Percentiles rank a stretch among this genome's conserved stretches.
Conservation (phyloP, 2,113 vertebrate genomes). For the Ariopsis seemanni region DNA sequence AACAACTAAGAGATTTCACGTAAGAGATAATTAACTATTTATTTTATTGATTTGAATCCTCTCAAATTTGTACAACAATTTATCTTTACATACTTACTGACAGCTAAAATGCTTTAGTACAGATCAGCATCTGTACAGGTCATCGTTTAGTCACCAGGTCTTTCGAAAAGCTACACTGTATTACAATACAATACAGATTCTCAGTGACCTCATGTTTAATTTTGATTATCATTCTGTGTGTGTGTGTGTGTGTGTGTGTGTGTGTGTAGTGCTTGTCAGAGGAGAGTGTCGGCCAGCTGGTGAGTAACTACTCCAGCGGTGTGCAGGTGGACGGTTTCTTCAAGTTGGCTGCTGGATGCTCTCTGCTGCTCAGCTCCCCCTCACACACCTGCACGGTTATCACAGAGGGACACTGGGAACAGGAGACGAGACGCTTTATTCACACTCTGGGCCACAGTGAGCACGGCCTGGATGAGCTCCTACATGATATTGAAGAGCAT, state of each 20-base stretch:
- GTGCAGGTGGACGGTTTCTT: slow-evolving; percentile 61
- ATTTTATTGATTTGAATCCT: background rate
- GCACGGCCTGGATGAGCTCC: slow-evolving; percentile 40
- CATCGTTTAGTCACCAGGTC: background rate
- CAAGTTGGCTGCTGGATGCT: slow-evolving; percentile 54
- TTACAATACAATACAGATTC: background rate
- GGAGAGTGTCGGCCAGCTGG: slow-evolving; percentile 63
- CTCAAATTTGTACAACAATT: background rate
- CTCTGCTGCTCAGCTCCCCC: slow-evolving; percentile 67
- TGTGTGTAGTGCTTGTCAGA: slow-evolving; percentile 39
- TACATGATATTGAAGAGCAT: slow-evolving; percentile 58
- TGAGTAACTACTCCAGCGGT: slow-evolving; percentile 45
- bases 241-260: slow-evolving; percentile 37
- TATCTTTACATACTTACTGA: background rate
- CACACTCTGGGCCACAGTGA: slow-evolving; percentile 45
- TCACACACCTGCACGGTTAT: slow-evolving; percentile 54
- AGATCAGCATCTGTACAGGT: background rate
- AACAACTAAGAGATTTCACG: too few relatives aligned
- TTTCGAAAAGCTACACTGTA: background rate
- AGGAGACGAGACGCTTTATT: slow-evolving; percentile 60
- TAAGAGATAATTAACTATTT: too few relatives aligned
- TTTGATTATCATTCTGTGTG: background rate
- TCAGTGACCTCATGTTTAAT: background rate
- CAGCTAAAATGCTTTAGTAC: background rate
- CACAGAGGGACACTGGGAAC: slow-evolving; percentile 58